phyloP scores from a whole-genome alignment of 2,797 vertebrate species.

The Iguana delicatissima region DNA sequence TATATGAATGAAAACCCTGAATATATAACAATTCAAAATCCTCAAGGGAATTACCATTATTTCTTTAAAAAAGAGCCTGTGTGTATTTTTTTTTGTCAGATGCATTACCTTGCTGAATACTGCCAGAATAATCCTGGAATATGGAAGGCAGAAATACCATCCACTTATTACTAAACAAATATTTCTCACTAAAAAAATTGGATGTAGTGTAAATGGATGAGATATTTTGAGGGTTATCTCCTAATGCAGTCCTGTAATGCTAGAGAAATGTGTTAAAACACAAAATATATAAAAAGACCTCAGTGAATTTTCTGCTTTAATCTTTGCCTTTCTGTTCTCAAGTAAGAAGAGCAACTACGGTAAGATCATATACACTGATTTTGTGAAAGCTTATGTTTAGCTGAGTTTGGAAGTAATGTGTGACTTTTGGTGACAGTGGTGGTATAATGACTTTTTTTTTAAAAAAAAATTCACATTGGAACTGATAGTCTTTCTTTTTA shows the following conservation, averaged over 20 bases:
- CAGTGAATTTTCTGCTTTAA: neutral
- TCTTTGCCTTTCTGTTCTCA: conserved; percentile 36
- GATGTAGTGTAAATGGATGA: neutral
- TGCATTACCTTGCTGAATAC: conserved; percentile 7
- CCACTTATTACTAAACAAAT: neutral
- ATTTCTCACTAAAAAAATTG: conserved; percentile 46
- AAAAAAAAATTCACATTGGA: no score
- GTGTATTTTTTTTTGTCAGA: neutral
- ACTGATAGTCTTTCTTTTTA: no score
- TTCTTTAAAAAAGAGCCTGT: neutral
- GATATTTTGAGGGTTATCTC: conserved; percentile 20
- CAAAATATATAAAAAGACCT: neutral
- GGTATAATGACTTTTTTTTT: no score
- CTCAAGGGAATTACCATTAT: neutral
- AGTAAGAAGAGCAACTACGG: conserved; percentile 12
- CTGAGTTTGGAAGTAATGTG: no score
- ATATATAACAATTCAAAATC: neutral
- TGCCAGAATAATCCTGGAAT: neutral
- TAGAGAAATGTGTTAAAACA: conserved; percentile 24
- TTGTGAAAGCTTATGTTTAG: neutral
- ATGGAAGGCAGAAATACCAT: neutral
- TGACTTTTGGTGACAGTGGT: no score
- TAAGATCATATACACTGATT: neutral
- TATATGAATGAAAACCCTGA: neutral
- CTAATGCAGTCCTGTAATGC: conserved; percentile 19